phyloP scores from a whole-genome alignment of 2,113 vertebrate species.

The Nicator chloris region DNA sequence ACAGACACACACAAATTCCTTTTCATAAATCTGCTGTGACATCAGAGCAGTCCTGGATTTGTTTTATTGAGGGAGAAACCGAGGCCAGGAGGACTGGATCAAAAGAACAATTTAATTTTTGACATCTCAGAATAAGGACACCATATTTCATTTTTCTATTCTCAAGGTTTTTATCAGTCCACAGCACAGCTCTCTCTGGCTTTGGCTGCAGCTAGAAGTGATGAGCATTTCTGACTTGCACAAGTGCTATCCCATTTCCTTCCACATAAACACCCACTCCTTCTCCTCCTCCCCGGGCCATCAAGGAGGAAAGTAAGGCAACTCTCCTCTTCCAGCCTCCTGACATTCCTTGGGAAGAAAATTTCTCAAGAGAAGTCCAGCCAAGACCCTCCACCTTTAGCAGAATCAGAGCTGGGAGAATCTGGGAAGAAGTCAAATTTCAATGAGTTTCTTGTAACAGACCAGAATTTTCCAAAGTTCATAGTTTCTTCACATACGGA shows the following conservation, averaged over 20 bases:
- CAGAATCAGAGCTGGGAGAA: neutral
- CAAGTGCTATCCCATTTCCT: neutral
- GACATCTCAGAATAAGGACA: neutral
- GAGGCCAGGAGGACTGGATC: neutral
- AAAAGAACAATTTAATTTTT: constrained; percentile 32
- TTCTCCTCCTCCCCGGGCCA: neutral
- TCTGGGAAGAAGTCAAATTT: neutral
- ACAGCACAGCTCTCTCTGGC: neutral
- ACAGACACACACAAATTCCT: neutral
- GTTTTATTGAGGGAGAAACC: neutral
- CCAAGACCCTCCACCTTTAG: neutral
- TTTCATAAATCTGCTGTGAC: neutral
- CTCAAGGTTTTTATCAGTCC: neutral
- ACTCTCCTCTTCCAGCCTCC: neutral
- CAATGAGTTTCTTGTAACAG: neutral
- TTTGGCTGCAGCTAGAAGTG: neutral
- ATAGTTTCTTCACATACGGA: neutral
- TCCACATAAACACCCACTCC: neutral
- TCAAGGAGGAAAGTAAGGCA: neutral
- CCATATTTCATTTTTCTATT: neutral
- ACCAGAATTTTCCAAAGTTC: neutral
- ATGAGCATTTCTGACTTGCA: neutral
- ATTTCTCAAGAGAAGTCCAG: neutral
- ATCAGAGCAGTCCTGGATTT: neutral
- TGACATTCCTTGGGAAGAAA: neutral